Evolutionary conservation across 1,140 invertebrate genomes (phyloP).

Genomic region (Sinonovacula constricta): DNA sequence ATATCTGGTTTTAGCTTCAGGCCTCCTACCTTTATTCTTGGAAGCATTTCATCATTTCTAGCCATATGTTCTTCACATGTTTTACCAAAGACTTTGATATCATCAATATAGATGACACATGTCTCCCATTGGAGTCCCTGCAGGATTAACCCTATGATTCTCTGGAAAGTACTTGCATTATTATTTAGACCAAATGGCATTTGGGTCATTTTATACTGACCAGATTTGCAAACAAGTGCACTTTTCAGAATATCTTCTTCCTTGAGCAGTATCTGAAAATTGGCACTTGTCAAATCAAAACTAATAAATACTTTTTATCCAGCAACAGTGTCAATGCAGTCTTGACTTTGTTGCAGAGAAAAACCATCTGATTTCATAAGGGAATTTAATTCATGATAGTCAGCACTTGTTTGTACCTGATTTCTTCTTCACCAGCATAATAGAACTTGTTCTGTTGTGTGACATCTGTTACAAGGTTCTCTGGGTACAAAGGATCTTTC

Average conservation of each 20-base stretch:
- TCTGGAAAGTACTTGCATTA: slow-evolving; percentile 32
- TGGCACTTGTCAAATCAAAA: slow-evolving; percentile 34
- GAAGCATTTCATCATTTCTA: slow-evolving; percentile 20
- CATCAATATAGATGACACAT: slow-evolving; percentile 15
- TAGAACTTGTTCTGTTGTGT: no score
- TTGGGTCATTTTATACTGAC: neutral
- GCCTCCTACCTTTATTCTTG: slow-evolving; percentile 26
- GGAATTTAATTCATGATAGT: neutral
- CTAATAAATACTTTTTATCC: neutral
- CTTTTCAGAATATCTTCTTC: slow-evolving; percentile 71
- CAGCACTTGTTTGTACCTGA: neutral
- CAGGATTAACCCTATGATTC: neutral
- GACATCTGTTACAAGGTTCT: no score
- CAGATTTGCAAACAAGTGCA: slow-evolving; percentile 15
- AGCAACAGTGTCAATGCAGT: neutral
- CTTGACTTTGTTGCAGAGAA: neutral
- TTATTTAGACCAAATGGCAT: slow-evolving; percentile 8
- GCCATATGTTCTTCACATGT: slow-evolving; percentile 9
- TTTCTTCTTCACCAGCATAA: slow-evolving; percentile 7
- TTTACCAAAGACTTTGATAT: slow-evolving; percentile 15
- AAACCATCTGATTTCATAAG: slow-evolving; percentile 28
- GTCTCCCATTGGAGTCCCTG: neutral
- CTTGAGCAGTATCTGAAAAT: slow-evolving; percentile 74
- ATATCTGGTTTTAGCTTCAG: slow-evolving; percentile 51
- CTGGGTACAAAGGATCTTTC: no score